These are phyloP conservation scores for Aleiodes testaceus DNA, from an alignment of 2,888 invertebrate species.

Conservation along the genomic window DNA sequence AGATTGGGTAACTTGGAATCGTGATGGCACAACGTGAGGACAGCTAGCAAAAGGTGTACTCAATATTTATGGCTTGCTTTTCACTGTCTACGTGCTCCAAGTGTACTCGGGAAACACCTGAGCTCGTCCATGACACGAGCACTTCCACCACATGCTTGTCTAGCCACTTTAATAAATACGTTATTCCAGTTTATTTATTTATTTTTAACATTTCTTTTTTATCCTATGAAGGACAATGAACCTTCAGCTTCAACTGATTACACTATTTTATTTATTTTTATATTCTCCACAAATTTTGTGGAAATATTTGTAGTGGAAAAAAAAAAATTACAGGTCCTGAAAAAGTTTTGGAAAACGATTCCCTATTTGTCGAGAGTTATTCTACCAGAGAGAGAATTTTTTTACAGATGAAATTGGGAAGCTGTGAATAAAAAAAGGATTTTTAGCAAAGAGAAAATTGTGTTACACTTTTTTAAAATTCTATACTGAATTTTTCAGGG, in stretches of 20 bases:
- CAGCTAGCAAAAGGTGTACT: constrained; percentile 25
- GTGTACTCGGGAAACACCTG: constrained; percentile 25
- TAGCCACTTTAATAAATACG: constrained; percentile 8
- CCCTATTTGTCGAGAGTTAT: constrained; percentile 28
- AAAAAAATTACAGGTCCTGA: not conserved
- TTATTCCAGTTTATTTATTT: no score
- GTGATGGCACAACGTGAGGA: constrained; percentile 23
- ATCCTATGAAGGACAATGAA: no score
- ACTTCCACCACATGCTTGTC: constrained; percentile 11
- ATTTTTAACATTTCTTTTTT: no score
- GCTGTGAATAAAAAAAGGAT: not conserved
- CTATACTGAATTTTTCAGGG: no score
- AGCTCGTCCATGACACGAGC: constrained; percentile 19
- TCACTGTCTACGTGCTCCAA: constrained; percentile 25
- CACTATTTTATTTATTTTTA: no score
- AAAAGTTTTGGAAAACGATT: constrained; percentile 21
- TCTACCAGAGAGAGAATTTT: constrained; percentile 2
- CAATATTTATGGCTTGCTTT: constrained; percentile 33
- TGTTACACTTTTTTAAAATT: no score
- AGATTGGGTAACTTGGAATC: constrained; percentile 26
- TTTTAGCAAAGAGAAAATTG: not conserved
- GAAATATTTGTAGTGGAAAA: constrained; percentile 22
- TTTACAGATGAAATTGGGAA: constrained; percentile 5
- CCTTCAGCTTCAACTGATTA: no score
- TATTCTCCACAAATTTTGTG: not conserved